Evolutionary conservation across 2,888 invertebrate genomes (phyloP).

Genomic region (Sycophila texana): DNA sequence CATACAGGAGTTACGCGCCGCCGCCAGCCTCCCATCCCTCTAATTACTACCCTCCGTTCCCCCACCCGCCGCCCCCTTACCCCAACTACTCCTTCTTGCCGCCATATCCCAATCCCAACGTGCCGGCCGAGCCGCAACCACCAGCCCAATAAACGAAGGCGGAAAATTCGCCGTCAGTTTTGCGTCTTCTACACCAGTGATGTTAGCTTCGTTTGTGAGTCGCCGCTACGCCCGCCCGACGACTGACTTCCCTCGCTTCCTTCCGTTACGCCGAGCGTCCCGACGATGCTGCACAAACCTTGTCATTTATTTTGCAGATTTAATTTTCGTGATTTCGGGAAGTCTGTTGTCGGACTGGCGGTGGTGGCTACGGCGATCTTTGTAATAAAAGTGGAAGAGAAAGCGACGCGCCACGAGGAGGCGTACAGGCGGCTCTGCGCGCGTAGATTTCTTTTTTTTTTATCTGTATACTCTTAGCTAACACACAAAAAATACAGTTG

Average conservation of each 20-base stretch:
- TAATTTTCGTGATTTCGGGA: not conserved
- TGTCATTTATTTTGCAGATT: not conserved
- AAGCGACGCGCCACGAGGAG: not conserved
- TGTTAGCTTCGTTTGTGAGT: not conserved
- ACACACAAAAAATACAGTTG: constrained; percentile 36
- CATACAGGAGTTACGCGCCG: constrained; percentile 71
- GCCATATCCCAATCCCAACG: constrained; percentile 77
- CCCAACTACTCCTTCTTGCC: constrained; percentile 78
- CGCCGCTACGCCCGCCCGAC: not conserved
- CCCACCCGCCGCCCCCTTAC: constrained; percentile 77
- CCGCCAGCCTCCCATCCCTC: constrained; percentile 67
- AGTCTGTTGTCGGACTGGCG: constrained; percentile 11
- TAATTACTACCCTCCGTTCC: constrained; percentile 73
- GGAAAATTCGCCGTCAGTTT: not conserved
- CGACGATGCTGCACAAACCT: constrained; percentile 14
- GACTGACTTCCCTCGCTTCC: not conserved
- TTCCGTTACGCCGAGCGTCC: constrained; percentile 3
- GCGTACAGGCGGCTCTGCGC: constrained; percentile 12
- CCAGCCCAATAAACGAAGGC: constrained; percentile 69
- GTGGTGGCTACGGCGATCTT: not conserved
- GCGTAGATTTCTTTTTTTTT: constrained; percentile 37
- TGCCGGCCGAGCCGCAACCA: constrained; percentile 73
- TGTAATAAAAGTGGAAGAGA: constrained; percentile 35
- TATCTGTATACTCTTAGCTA: constrained; percentile 40
- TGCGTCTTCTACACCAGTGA: not conserved